phyloP scores from a whole-genome alignment of 2,113 vertebrate species.

The Lycaon pictus region DNA sequence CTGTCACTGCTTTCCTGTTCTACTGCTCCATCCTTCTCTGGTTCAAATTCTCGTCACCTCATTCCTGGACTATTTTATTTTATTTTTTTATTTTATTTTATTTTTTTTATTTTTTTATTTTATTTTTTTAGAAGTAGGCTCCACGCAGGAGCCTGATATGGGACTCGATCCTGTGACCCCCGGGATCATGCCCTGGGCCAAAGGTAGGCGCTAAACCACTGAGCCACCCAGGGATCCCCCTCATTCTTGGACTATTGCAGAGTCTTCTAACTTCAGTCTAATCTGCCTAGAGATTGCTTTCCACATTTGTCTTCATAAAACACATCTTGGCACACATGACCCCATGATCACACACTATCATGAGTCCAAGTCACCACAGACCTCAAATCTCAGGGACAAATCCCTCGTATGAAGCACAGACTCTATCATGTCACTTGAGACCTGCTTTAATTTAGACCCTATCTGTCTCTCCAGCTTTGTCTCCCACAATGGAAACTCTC shows the following conservation, averaged over 20 bases:
- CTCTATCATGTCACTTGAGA: not conserved
- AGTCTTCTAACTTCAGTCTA: not conserved
- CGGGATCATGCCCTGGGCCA: too few species aligned
- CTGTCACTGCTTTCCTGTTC: not conserved
- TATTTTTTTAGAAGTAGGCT: too few species aligned
- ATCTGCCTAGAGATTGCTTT: not conserved
- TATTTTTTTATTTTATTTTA: too few species aligned
- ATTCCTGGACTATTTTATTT: too few species aligned
- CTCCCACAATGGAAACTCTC: not conserved
- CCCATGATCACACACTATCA: not conserved
- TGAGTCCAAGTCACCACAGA: not conserved
- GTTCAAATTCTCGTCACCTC: not conserved
- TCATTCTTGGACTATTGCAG: not conserved
- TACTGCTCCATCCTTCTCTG: not conserved
- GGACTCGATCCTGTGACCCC: too few species aligned
- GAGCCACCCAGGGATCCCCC: too few species aligned
- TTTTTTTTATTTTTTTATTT: too few species aligned
- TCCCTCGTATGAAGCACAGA: not conserved
- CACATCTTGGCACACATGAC: too few species aligned
- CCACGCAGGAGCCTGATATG: too few species aligned
- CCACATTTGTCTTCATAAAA: conserved; percentile 15
- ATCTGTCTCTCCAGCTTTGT: not conserved
- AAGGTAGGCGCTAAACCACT: too few species aligned
- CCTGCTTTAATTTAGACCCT: not conserved
- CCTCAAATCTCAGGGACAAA: not conserved